Percentiles rank a stretch among this genome's conserved stretches.
Conservation (phyloP, 2,113 vertebrate genomes). For the Phoxinus phoxinus region DNA sequence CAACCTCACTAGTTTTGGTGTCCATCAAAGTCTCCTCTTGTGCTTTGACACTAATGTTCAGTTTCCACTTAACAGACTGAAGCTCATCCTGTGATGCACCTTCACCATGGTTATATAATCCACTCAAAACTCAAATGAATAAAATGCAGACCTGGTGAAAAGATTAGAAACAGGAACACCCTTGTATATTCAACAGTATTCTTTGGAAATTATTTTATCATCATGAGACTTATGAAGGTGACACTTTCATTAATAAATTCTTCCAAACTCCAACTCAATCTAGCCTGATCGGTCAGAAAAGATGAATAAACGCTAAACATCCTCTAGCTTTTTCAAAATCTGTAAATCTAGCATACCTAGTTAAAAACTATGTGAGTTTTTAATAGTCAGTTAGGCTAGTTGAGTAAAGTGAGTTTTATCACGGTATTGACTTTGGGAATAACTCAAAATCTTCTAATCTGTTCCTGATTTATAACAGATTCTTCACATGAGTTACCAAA, state of each 20-base stretch:
- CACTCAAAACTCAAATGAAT: neutral
- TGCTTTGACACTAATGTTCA: conserved; percentile 16
- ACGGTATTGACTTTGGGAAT: neutral
- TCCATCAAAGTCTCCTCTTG: conserved; percentile 17
- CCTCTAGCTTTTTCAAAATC: neutral
- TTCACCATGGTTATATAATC: neutral
- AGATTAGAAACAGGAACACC: neutral
- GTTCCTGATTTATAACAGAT: neutral
- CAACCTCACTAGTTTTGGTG: neutral
- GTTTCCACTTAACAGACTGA: conserved; percentile 3
- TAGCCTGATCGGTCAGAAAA: neutral
- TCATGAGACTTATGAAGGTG: no score
- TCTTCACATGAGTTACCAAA: neutral
- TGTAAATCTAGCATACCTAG: neutral
- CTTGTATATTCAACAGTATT: neutral
- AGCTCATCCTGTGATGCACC: neutral
- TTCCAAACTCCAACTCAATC: neutral
- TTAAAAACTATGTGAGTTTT: no score
- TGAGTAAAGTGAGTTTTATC: neutral
- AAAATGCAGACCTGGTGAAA: neutral
- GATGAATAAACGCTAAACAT: neutral
- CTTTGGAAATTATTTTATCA: no score
- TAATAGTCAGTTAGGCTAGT: neutral
- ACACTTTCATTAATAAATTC: no score
- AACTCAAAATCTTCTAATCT: neutral